Evolutionary conservation across 2,113 vertebrate genomes (phyloP).

Genomic region (Lophius piscatorius): DNA sequence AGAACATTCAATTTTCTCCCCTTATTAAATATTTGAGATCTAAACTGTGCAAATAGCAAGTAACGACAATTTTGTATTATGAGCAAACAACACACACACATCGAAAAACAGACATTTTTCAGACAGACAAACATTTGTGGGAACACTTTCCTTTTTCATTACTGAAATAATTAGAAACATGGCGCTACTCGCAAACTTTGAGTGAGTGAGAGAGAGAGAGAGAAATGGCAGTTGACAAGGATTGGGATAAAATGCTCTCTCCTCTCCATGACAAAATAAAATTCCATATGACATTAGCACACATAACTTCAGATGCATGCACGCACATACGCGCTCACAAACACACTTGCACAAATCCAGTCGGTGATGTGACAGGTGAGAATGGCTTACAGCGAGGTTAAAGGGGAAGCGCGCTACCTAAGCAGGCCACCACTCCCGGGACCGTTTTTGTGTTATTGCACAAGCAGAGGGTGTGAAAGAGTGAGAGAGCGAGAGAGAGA

Average conservation of each 20-base stretch:
- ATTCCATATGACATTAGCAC: not conserved
- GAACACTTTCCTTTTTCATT: slow-evolving; percentile 20
- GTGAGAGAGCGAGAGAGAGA: not conserved
- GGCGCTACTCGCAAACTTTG: slow-evolving; percentile 6
- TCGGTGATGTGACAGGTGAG: slow-evolving; percentile 72
- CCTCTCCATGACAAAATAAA: slow-evolving; percentile 14
- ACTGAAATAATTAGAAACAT: slow-evolving; percentile 13
- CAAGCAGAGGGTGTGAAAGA: not conserved
- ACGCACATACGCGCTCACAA: slow-evolving; percentile 2
- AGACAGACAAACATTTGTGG: slow-evolving; percentile 20
- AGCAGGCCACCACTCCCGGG: slow-evolving; percentile 74
- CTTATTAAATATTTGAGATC: slow-evolving; percentile 74
- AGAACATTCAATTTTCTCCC: slow-evolving; percentile 54
- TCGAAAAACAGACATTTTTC: not conserved
- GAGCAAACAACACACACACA: not conserved
- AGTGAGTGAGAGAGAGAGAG: slow-evolving; percentile 22
- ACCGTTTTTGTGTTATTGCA: slow-evolving; percentile 43
- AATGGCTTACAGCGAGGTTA: slow-evolving; percentile 69
- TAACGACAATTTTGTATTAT: slow-evolving; percentile 5
- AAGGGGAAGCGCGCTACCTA: slow-evolving; percentile 66
- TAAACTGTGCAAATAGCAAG: slow-evolving; percentile 52
- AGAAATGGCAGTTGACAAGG: slow-evolving; percentile 42
- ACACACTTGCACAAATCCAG: slow-evolving; percentile 22
- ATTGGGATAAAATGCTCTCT: slow-evolving; percentile 30
- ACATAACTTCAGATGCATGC: not conserved